Evolutionary conservation across 2,797 vertebrate genomes (phyloP), one percentile per base, ranked within the genome.

Genomic region (Graptemys geographica): DNA sequence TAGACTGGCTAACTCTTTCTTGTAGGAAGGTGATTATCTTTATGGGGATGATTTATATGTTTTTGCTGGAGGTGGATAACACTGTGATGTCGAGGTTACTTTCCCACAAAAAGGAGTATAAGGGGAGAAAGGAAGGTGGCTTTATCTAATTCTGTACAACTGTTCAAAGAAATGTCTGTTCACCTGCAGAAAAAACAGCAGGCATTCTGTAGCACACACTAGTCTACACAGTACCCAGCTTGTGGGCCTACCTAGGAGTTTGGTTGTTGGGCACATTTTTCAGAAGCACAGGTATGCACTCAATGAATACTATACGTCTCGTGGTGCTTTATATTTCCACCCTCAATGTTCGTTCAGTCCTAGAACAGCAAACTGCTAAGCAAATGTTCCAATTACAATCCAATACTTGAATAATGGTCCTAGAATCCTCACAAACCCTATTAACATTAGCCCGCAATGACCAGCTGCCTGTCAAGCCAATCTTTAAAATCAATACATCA

Each of bases 331-430:
- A 8, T n/a, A 88, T 88, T 52, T 91, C 33, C 23, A 57, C n/a
- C 49, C 53, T 6, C 81, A 1, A 1, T 0, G 0, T 15, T 47
- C 72, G n/a, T 55, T 41, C n/a, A 31, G 92, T 51, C 16, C 57
- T 19, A 47, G 44, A 76, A 83, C 11, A 81, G 19, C 9, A 84
- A 28, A 13, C 31, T 53, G 72, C 21, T 83, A 28, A 80, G 85
- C 5, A 56, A 18, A 62, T 4, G 16, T 59, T 62, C 51, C 23
- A 69, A 4, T 0, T 7, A 76, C 56, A 92, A 85, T 31, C 7
- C 55, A 18, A 90, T 33, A 79, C 4, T 28, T 88, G 83, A 62
- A 90, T 27, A 88, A 3, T 3, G 44, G 6, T 7, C 47, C 15
- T 23, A n/a, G 74, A 47, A n/a, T 5, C 6, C 62, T 2, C 8